Evolutionary conservation across 2,113 vertebrate species (phyloP), one percentile per base, ranked within the genome.

Genomic region (Archocentrus centrarchus): DNA sequence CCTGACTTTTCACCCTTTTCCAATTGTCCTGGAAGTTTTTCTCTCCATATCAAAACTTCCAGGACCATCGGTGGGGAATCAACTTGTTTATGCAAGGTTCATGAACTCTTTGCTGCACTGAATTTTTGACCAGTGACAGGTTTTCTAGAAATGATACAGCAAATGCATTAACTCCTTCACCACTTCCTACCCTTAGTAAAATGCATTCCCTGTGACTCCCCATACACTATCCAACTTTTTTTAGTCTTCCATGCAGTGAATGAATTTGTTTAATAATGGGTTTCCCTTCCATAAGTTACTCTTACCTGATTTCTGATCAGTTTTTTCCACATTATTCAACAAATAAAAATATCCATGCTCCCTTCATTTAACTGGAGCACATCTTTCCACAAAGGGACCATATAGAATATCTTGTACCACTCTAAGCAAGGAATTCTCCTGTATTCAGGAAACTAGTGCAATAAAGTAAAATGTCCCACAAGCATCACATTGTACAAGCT

Each of bases 391-490:
- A 41, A 15, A 60, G 10, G 41, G 11, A 68, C 20, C 17, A 17
- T 75, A n/a, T 18, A 55, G 17, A 60, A n/a, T 32, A 18, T 66
- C 30, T 39, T 62, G 6, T 24, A 27, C 18, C 7, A 22, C 14
- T 27, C 73, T 13, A 6, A 75, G 47, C 47, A 59, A 81, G 82
- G 39, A 53, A 68, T 87, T 79, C 75, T 9, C n/a, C 5, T 27
- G 60, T 80, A 39, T 77, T 85, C 60, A 83, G 60, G 75, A n/a
- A 79, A 83, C 39, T 20, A 14, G 27, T 37, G 75, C 82, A 53
- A 70, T 88, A 86, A 92, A 87, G 27, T 77, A 8, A 85, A 88
- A 91, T 66, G 86, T 80, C 35, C 75, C 66, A 50, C 27, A 27
- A 82, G 86, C 22, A 77, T 24, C 32, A 61, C 27, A 20, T 3